Evolutionary conservation across 2,113 vertebrate species (phyloP), one percentile per base, ranked within the genome.

Genomic region (Leucosticte australis): DNA sequence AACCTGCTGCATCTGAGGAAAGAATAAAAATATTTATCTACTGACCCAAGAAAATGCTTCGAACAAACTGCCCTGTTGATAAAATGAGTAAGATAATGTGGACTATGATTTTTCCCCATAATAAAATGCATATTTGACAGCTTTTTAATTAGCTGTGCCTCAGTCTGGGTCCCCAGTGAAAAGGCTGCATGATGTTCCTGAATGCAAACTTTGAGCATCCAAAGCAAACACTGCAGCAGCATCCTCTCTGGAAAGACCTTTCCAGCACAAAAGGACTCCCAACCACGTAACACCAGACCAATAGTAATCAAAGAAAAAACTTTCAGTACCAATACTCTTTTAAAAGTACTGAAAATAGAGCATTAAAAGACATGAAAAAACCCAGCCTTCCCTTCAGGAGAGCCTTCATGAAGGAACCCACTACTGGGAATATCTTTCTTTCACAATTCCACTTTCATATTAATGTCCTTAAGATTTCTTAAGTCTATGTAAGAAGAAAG

Each of bases 1-100:
- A 67, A 75, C 68, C 60, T 79, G 22, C 37, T 92, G 17, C 60
- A 14, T 46, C n/a, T 69, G 80, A 94, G 37, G 52, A 69, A 90
- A 92, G 70, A 90, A 70, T 86, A 89, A 89, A 93, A 75, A 67
- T 84, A 87, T 64, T 75, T 94, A 81, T 31, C 42, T 31, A 44
- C 5, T 68, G 52, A 86, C 56, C 75, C 53, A 68, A 70, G 47
- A 89, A 78, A 67, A 44, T 53, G 31, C 35, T 93, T 83, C 49
- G 53, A n/a, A 67, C 0, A 1, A 94, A 44, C 31, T 59, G 35
- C 7, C 19, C 33, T 63, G 21, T 24, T 87, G 71, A 90, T 64
- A 28, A 81, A 92, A 80, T 10, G 5, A 78, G 18, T 70, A 57
- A 67, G 56, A 44, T 74, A 60, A 90, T 16, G 33, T 4, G 5